Conservation (phyloP, 2,888 invertebrate genomes). For the Lordiphosa andalusiaca region DNA sequence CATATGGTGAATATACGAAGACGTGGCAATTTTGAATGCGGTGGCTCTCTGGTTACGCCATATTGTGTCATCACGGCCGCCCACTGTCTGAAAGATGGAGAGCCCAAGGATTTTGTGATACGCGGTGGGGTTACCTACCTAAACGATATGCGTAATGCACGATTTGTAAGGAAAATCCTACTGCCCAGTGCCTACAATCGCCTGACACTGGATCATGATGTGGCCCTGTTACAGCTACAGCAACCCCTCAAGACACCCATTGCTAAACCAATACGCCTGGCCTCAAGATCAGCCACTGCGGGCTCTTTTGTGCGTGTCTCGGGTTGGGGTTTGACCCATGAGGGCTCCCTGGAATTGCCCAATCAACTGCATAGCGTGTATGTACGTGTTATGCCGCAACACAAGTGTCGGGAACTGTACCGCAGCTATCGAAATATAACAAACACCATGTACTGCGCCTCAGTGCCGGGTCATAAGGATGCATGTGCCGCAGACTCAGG, state of each 20-base stretch:
- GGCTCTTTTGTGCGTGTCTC: slow-evolving; percentile 62
- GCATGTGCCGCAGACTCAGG: slow-evolving; percentile 78
- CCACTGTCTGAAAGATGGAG: slow-evolving; percentile 60
- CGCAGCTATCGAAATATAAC: slow-evolving; percentile 60
- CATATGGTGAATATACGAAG: slow-evolving; percentile 69
- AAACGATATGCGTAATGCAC: slow-evolving; percentile 51
- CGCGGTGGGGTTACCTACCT: slow-evolving; percentile 67
- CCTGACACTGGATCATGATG: slow-evolving; percentile 62
- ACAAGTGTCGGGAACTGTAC: slow-evolving; percentile 52
- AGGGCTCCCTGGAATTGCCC: slow-evolving; percentile 42
- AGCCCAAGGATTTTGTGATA: slow-evolving; percentile 52
- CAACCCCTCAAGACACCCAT: slow-evolving; percentile 41
- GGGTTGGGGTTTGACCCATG: slow-evolving; percentile 69
- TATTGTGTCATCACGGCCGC: slow-evolving; percentile 76
- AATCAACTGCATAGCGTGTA: slow-evolving; percentile 67
- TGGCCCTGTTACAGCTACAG: slow-evolving; percentile 65
- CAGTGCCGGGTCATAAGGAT: slow-evolving; percentile 64
- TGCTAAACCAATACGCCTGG: slow-evolving; percentile 49
- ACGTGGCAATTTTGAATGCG: slow-evolving; percentile 68
- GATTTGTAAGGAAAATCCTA: slow-evolving; percentile 46
- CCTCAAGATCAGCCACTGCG: slow-evolving; percentile 24
- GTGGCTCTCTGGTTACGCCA: slow-evolving; percentile 70
- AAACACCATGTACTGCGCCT: slow-evolving; percentile 66
- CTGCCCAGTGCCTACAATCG: slow-evolving; percentile 49
- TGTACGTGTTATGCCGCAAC: slow-evolving; percentile 52